These are phyloP conservation scores for Drosophila ogumai DNA, from an alignment of 1,140 invertebrate species.

Conservation along the genomic window DNA sequence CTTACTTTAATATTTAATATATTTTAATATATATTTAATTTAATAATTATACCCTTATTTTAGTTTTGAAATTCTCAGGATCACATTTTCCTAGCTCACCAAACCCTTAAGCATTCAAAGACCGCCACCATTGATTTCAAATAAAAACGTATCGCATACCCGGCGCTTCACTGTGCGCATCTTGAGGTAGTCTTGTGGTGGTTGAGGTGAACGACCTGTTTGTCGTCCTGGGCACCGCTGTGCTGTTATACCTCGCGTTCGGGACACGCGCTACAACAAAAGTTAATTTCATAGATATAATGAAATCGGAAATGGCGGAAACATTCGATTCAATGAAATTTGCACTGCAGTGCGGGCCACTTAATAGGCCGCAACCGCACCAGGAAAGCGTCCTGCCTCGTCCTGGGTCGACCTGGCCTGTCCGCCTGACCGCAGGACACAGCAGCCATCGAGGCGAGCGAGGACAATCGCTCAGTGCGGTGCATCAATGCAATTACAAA, in stretches of 20 bases:
- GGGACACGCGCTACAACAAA: constrained; percentile 22
- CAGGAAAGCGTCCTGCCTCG: constrained; percentile 87
- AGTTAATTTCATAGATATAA: constrained; percentile 24
- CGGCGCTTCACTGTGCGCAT: constrained; percentile 37
- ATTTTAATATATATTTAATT: too few relatives aligned
- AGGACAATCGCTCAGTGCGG: constrained; percentile 87
- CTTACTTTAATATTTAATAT: too few relatives aligned
- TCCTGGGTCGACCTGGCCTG: neutral
- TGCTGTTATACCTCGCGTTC: constrained; percentile 3
- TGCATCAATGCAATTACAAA: constrained; percentile 95
- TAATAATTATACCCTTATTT: neutral
- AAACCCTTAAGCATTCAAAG: neutral
- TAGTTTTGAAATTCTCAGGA: neutral
- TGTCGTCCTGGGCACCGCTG: constrained; percentile 10
- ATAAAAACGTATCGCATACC: constrained; percentile 53
- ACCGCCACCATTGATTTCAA: constrained; percentile 38
- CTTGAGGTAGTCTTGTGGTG: constrained; percentile 53
- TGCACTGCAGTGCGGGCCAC: constrained; percentile 24
- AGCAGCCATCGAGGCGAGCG: constrained; percentile 93
- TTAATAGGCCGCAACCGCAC: constrained; percentile 87
- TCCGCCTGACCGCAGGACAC: constrained; percentile 84
- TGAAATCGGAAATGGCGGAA: constrained; percentile 20
- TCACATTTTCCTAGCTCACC: neutral
- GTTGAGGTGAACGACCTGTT: neutral
- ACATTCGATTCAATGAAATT: constrained; percentile 40